A percentile compares a stretch with the other conserved stretches of the same genome.
phyloP scores from a whole-genome alignment of 2,888 invertebrate genomes.

The Serripes groenlandicus region DNA sequence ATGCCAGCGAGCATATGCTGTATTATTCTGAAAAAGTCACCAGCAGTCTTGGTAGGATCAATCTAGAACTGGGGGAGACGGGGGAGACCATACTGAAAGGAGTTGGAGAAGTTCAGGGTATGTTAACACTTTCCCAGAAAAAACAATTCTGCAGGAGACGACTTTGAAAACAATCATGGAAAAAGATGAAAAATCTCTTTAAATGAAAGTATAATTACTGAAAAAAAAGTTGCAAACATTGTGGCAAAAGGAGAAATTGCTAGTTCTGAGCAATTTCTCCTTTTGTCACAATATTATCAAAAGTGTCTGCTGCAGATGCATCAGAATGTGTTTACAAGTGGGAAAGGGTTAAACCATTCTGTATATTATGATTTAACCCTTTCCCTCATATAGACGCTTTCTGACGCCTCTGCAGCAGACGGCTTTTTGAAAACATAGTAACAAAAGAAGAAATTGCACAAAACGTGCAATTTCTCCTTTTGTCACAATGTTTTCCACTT shows the following conservation, averaged over 20 bases:
- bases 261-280: neutral
- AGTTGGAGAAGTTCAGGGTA: slow-evolving; percentile 81
- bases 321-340: neutral
- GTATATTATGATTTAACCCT: no score
- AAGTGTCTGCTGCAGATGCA: neutral
- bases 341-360: neutral
- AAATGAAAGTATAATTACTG: no score
- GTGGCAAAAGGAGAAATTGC: neutral
- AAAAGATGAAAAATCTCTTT: neutral
- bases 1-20: slow-evolving; percentile 76
- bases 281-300: neutral
- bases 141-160: no score
- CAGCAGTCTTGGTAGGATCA: slow-evolving; percentile 79
- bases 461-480: no score
- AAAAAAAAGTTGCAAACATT: neutral
- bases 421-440: no score
- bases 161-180: no score
- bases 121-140: no score
- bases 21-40: slow-evolving; percentile 82
- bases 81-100: slow-evolving; percentile 80
- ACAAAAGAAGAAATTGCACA: no score
- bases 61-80: slow-evolving; percentile 73
- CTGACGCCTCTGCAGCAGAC: no score
- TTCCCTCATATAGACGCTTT: no score
- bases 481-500: no score